phyloP scores from a whole-genome alignment of 2,113 vertebrate genomes.

The Anoura caudifer region DNA sequence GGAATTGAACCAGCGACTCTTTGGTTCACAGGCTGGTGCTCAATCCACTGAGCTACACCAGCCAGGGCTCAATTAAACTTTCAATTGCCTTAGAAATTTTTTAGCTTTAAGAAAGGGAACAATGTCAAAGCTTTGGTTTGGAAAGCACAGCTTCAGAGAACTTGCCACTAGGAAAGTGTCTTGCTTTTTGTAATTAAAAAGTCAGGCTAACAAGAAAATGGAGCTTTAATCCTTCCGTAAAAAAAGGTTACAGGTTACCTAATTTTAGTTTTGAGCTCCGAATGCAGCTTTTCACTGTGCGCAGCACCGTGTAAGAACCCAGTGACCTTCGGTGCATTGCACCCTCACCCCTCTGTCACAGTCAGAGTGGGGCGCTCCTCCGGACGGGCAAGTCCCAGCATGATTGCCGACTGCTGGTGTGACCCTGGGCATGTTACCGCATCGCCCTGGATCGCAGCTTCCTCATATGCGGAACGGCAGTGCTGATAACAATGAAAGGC shows the following conservation, averaged over 20 bases:
- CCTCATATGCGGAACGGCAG: background rate
- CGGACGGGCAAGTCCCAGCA: background rate
- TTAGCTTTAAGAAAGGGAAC: background rate
- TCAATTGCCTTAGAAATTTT: background rate
- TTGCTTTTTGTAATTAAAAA: constrained; percentile 33
- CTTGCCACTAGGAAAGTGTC: background rate
- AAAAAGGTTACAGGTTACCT: background rate
- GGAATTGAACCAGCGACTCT: too few relatives aligned
- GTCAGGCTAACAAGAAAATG: background rate
- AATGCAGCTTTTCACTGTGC: background rate
- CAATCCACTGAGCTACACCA: too few relatives aligned
- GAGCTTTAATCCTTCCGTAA: background rate
- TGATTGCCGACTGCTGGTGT: background rate
- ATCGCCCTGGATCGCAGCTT: background rate
- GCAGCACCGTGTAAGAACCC: background rate
- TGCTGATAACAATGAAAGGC: constrained; percentile 9
- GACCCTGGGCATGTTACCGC: background rate
- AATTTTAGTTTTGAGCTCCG: background rate
- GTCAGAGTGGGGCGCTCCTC: background rate
- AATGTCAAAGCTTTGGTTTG: background rate
- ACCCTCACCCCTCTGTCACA: background rate
- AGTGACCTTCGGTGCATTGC: background rate
- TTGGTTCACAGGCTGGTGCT: too few relatives aligned
- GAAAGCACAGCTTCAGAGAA: background rate
- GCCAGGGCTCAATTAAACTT: background rate